Conservation (phyloP, 2,113 vertebrate species). For the Trogon surrucura region DNA sequence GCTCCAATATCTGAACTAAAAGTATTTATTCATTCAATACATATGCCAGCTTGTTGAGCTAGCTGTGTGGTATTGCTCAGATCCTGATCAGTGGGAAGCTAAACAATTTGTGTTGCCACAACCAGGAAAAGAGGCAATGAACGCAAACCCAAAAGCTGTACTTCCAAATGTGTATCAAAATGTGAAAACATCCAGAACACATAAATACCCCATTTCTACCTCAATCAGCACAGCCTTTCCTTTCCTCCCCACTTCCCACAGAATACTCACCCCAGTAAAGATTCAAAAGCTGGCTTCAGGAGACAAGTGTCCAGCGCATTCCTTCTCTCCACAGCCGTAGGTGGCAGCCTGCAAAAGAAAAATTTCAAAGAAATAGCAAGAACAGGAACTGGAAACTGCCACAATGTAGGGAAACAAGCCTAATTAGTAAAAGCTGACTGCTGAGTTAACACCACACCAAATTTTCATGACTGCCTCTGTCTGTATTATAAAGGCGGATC, state of each 20-base stretch:
- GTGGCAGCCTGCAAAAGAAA: slow-evolving; percentile 39
- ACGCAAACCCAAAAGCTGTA: background rate
- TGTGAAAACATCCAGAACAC: background rate
- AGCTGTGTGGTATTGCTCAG: background rate
- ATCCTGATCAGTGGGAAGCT: background rate
- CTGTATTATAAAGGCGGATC: background rate
- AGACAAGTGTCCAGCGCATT: background rate
- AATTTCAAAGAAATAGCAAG: background rate
- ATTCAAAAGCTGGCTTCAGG: slow-evolving; percentile 27
- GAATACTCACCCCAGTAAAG: slow-evolving; percentile 59
- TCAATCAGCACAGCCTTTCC: background rate
- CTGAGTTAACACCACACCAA: background rate
- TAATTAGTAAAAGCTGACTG: background rate
- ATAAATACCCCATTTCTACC: background rate
- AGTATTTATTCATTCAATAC: background rate
- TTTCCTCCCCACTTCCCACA: background rate
- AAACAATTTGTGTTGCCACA: background rate
- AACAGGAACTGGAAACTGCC: background rate
- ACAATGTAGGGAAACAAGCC: background rate
- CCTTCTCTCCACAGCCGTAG: slow-evolving; percentile 19
- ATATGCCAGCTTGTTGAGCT: background rate
- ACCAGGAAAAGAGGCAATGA: background rate
- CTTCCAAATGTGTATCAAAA: background rate
- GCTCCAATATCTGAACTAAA: background rate
- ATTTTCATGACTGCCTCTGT: background rate